Evolutionary conservation across 2,888 invertebrate genomes (phyloP).

Genomic region (Tineola bisselliella): DNA sequence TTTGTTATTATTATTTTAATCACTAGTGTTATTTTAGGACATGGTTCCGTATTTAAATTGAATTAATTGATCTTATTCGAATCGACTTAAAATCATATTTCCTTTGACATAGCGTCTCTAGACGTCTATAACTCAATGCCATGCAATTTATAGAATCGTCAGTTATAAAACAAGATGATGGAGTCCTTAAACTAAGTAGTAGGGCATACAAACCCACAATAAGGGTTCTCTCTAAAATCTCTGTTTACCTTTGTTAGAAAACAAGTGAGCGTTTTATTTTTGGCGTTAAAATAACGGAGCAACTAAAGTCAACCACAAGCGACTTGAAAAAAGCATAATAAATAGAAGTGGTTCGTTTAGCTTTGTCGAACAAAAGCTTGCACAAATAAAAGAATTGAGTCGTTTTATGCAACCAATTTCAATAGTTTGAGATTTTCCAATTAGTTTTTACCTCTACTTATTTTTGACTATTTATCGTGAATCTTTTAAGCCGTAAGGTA

Average conservation of each 20-base stretch:
- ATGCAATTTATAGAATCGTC: no score
- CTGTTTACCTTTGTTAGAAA: neutral
- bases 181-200: no score
- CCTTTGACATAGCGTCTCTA: no score
- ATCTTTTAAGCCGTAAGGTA: no score
- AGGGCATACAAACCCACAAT: no score
- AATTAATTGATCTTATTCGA: no score
- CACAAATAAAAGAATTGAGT: neutral
- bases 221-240: neutral
- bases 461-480: neutral
- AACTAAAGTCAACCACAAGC: constrained; percentile 8
- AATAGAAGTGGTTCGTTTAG: constrained; percentile 4
- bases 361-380: constrained; percentile 1
- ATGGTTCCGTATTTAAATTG: no score
- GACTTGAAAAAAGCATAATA: neutral
- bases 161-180: no score
- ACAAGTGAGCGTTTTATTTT: neutral
- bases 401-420: constrained; percentile 1
- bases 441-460: neutral
- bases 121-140: no score
- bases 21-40: no score
- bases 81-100: no score
- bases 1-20: no score
- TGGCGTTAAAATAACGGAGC: neutral
- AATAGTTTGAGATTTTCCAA: neutral